Base-by-base conservation (phyloP, 2,888 invertebrate species). In the Physocephala rufipes region DNA sequence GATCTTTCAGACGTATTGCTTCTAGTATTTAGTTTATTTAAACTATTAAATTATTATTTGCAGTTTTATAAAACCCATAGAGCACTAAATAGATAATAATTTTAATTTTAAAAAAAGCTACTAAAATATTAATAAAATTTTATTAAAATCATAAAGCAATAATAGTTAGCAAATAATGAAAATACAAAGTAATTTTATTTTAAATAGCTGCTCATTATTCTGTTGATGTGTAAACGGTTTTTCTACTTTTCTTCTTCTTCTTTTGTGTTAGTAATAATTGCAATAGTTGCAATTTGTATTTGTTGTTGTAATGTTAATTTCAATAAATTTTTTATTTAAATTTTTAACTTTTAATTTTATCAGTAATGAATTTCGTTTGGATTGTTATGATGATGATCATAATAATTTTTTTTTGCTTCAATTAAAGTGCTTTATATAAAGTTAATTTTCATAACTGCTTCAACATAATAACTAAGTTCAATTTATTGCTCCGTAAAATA, bases 401-500 rank as follows among this genome's bases (percentile, higher is more conserved):
- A n/a, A n/a, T n/a, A 16, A 19, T 58, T 59, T 51, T 67, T 61
- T 51, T 49, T 30, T 49, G 68, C 62, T 62, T 49, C 62, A 68
- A 64, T 70, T 53, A 26, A 45, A 64, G 59, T 36, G 63, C 45
- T 45, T 49, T 70, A 13, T 13, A 2, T 70, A 36, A 36, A 7
- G 36, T 36, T 9, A 36, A 7, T 36, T 7, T 36, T 7, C 36
- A 36, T 36, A 36, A 7, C 36, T 36, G 9, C 5, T 36, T n/a
- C n/a, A 36, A 36, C 9, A 36, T 36, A 36, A 36, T 36, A 9
- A 55, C 73, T 70, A 58, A 7, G 49, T 68, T 68, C 68, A 61
- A 68, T 68, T 68, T 68, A 68, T 68, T 68, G 68, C 62, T 68
- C 72, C 72, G 67, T 72, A 65, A 59, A 36, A 7, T 4, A 36